These are phyloP conservation scores for Tychaedon coryphoeus DNA, from an alignment of 2,113 vertebrate species.

Conservation along the genomic window DNA sequence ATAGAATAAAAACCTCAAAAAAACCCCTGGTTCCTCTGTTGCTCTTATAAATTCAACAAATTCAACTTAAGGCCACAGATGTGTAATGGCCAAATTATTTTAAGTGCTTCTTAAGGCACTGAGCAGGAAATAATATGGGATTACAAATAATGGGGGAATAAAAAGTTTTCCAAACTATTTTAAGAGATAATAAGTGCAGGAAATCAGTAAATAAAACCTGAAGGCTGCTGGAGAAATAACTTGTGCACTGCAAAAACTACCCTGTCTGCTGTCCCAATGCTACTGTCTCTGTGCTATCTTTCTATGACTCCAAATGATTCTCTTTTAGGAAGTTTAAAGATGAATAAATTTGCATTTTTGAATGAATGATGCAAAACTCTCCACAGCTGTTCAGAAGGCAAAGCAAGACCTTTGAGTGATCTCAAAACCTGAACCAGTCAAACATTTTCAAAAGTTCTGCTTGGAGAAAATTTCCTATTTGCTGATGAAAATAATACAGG, in stretches of 20 bases:
- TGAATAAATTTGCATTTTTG: background rate
- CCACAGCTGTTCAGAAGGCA: background rate
- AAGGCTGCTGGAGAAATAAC: background rate
- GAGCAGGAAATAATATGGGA: slow-evolving; percentile 26
- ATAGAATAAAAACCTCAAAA: background rate
- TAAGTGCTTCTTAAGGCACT: slow-evolving; percentile 12
- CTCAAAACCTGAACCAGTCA: background rate
- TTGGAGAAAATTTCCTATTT: background rate
- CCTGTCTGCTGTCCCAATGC: background rate
- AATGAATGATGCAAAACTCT: background rate
- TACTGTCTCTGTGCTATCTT: background rate
- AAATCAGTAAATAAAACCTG: background rate
- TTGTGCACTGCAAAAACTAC: background rate
- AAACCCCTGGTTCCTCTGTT: background rate
- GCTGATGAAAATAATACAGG: background rate
- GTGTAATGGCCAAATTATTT: background rate
- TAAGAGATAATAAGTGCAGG: background rate
- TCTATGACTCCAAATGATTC: background rate
- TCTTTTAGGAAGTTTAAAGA: background rate
- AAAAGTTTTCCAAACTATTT: background rate
- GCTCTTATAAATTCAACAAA: background rate
- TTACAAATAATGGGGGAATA: background rate
- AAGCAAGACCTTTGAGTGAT: background rate
- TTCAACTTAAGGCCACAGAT: background rate
- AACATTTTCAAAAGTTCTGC: background rate